Evolutionary conservation across 2,888 invertebrate species (phyloP).

Genomic region (Sisyra nigra): DNA sequence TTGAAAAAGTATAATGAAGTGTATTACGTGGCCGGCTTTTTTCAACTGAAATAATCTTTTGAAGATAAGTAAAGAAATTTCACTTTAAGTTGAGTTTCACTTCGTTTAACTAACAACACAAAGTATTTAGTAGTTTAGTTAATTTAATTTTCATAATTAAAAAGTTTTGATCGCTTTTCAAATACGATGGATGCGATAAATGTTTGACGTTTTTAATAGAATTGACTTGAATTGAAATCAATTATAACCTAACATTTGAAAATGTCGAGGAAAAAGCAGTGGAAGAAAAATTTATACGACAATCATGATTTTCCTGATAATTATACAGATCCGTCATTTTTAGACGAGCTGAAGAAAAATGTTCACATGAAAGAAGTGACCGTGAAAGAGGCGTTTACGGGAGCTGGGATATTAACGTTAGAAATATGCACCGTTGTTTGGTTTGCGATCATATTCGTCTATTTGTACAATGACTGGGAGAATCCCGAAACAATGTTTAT

Average conservation of each 20-base stretch:
- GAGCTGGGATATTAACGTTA: slow-evolving; percentile 63
- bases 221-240: background rate
- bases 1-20: background rate
- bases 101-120: background rate
- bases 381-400: slow-evolving; percentile 48
- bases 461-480: slow-evolving; percentile 51
- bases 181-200: background rate
- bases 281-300: slow-evolving; percentile 84
- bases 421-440: slow-evolving; percentile 62
- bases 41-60: too few relatives aligned
- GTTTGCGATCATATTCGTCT: slow-evolving; percentile 55
- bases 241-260: background rate
- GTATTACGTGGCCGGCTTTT: too few relatives aligned
- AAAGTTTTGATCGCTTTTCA: background rate
- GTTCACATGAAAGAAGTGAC: slow-evolving; percentile 60
- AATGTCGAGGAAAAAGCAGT: slow-evolving; percentile 29
- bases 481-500: slow-evolving; percentile 47
- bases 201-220: background rate
- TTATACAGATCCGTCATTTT: slow-evolving; percentile 75
- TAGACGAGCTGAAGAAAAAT: slow-evolving; percentile 73
- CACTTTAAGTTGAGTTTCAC: background rate
- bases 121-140: too few relatives aligned
- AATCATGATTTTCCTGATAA: slow-evolving; percentile 80
- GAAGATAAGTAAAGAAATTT: too few relatives aligned
- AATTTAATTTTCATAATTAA: too few relatives aligned